Conservation (phyloP, 2,113 vertebrate species). For the Chlorodrepanis virens region DNA sequence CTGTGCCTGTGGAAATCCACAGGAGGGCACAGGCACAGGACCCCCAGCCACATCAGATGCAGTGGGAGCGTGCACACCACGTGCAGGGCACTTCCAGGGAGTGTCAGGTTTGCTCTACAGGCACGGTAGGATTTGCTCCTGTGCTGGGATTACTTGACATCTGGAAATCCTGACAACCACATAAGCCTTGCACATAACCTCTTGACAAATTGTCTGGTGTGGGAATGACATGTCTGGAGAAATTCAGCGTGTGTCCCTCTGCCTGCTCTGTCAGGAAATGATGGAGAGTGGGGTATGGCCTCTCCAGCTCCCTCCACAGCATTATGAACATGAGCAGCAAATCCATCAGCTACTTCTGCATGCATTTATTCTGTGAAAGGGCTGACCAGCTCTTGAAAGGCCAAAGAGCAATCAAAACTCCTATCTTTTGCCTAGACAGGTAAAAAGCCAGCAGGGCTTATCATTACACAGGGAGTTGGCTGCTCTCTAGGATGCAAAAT, state of each 20-base stretch:
- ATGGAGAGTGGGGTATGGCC: neutral
- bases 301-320: neutral
- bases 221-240: neutral
- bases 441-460: neutral
- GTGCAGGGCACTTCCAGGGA: neutral
- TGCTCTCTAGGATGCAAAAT: neutral
- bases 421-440: neutral
- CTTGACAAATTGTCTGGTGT: neutral
- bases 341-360: neutral
- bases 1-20: neutral
- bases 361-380: neutral
- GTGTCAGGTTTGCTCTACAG: neutral
- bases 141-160: neutral
- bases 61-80: neutral
- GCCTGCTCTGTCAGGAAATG: neutral
- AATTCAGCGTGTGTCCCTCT: neutral
- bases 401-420: neutral
- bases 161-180: neutral
- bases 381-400: neutral
- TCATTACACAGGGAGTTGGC: neutral
- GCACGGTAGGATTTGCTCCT: accelerated
- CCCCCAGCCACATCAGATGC: neutral
- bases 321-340: neutral
- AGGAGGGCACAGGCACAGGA: neutral
- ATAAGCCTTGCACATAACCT: neutral